phyloP scores from a whole-genome alignment of 2,888 invertebrate species.

The Acleris laterana region DNA sequence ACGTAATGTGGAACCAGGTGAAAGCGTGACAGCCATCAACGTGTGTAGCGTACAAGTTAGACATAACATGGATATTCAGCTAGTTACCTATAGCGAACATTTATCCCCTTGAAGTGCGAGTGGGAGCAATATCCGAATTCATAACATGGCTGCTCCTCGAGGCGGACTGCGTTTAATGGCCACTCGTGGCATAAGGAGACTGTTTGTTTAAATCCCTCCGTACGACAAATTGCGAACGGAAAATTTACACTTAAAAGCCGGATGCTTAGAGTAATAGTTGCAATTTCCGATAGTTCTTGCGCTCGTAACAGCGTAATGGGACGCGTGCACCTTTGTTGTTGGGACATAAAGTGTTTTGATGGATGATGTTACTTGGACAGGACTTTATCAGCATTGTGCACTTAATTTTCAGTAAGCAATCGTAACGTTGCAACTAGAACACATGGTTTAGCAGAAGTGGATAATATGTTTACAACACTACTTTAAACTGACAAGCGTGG shows the following conservation, averaged over 20 bases:
- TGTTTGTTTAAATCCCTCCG: slow-evolving; percentile 54
- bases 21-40: slow-evolving; percentile 23
- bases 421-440: neutral
- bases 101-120: slow-evolving; percentile 14
- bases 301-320: slow-evolving; percentile 53
- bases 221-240: slow-evolving; percentile 79
- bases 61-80: neutral
- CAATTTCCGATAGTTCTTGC: slow-evolving; percentile 76
- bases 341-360: slow-evolving; percentile 45
- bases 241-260: slow-evolving; percentile 83
- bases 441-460: no score
- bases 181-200: slow-evolving; percentile 48
- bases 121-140: slow-evolving; percentile 43
- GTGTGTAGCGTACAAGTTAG: neutral
- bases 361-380: neutral
- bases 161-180: slow-evolving; percentile 53
- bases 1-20: slow-evolving; percentile 20
- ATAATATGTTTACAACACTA: no score
- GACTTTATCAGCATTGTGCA: neutral
- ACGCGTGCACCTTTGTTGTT: slow-evolving; percentile 60
- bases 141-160: slow-evolving; percentile 39
- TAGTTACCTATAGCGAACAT: slow-evolving; percentile 3
- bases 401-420: neutral
- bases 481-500: no score
- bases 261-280: slow-evolving; percentile 74